Evolutionary conservation across 2,797 vertebrate genomes (phyloP).

Genomic region (Odontamblyopus rebecca): DNA sequence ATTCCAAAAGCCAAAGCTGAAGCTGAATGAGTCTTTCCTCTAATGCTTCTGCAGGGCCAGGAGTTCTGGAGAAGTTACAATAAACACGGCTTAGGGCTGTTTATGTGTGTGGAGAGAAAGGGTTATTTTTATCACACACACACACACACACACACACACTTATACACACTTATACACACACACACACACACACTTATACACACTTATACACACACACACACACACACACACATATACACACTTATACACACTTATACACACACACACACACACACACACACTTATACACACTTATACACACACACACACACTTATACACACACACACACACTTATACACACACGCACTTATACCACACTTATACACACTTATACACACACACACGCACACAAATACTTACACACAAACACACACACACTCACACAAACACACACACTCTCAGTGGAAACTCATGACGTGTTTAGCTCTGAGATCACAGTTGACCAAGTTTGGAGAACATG

Average conservation of each 20-base stretch:
- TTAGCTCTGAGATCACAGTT: conserved; percentile 3
- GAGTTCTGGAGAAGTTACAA: conserved; percentile 24
- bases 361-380: no score
- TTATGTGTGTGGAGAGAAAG: conserved; percentile 41
- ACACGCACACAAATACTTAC: background rate
- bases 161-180: background rate
- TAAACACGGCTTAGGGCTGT: conserved; percentile 19
- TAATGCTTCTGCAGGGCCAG: background rate
- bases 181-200: background rate
- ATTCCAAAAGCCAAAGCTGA: no score
- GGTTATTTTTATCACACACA: conserved; percentile 20
- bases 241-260: background rate
- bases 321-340: background rate
- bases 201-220: no score
- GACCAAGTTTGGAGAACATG: conserved; percentile 2
- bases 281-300: background rate
- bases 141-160: background rate
- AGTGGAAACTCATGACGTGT: conserved; percentile 11
- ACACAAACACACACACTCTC: background rate
- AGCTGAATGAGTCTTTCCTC: background rate
- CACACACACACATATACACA: background rate
- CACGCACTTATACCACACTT: no score
- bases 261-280: background rate
- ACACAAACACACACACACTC: no score
- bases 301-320: background rate